A percentile compares a stretch with the other conserved stretches of the same genome.
These are phyloP conservation scores for Poecilia picta DNA, from an alignment of 2,797 vertebrate genomes.

Conservation along the genomic window DNA sequence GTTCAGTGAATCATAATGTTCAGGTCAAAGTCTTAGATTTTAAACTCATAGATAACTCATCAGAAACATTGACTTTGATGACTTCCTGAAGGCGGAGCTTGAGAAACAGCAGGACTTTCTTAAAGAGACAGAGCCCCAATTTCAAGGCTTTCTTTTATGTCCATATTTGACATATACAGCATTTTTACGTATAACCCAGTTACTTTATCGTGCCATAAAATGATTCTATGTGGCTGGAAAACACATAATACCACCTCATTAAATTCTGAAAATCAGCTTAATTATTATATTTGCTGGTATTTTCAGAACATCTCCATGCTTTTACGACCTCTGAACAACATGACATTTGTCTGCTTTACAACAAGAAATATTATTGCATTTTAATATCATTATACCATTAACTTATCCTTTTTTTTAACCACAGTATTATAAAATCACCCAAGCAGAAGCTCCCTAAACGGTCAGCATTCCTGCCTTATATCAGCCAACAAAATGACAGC, in stretches of 20 bases:
- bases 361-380: not conserved
- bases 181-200: too few species aligned
- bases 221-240: too few species aligned
- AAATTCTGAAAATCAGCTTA: not conserved
- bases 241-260: not conserved
- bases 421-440: not conserved
- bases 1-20: not conserved
- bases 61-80: not conserved
- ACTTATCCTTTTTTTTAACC: not conserved
- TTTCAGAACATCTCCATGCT: not conserved
- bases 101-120: too few species aligned
- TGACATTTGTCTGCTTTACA: not conserved
- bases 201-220: too few species aligned
- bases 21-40: not conserved
- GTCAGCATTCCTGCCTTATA: not conserved
- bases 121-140: too few species aligned
- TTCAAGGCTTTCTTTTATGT: too few species aligned
- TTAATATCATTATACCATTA: not conserved
- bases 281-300: not conserved
- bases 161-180: too few species aligned
- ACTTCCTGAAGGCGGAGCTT: too few species aligned
- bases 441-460: not conserved
- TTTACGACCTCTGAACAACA: not conserved
- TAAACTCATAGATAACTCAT: not conserved
- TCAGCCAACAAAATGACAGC: constrained; percentile 5